Evolutionary conservation across 2,888 invertebrate genomes (phyloP).

Genomic region (Leptinotarsa tumamoca): DNA sequence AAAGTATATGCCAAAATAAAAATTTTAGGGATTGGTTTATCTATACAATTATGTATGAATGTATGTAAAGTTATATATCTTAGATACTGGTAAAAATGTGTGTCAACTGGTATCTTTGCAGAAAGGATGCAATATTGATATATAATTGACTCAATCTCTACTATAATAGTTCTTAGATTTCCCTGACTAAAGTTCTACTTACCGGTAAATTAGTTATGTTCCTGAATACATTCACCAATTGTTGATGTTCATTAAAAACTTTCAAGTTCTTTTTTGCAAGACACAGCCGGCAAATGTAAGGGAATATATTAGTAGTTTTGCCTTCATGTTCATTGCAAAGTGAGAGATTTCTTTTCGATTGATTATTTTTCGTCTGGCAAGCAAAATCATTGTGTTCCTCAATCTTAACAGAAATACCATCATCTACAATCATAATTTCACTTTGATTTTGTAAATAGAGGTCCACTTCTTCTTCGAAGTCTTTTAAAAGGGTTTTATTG

Average conservation of each 20-base stretch:
- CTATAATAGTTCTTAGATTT: too few relatives aligned
- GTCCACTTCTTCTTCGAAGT: neutral
- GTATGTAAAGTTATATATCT: too few relatives aligned
- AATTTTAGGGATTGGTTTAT: too few relatives aligned
- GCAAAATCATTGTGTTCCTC: slow-evolving; percentile 1
- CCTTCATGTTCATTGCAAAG: neutral
- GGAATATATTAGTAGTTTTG: neutral
- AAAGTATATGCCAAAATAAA: too few relatives aligned
- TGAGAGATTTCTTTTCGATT: neutral
- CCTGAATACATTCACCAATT: neutral
- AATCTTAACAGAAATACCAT: slow-evolving; percentile 10
- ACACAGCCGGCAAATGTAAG: neutral
- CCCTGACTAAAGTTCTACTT: neutral
- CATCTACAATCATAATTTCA: slow-evolving; percentile 10
- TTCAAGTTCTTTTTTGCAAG: neutral
- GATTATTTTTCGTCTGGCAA: neutral
- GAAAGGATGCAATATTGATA: too few relatives aligned
- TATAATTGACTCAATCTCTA: too few relatives aligned
- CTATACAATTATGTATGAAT: too few relatives aligned
- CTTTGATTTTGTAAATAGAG: neutral
- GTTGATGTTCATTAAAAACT: neutral
- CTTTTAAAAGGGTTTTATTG: neutral
- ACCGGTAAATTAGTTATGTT: slow-evolving; percentile 4
- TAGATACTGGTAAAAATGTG: too few relatives aligned
- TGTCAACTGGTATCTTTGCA: too few relatives aligned